Conservation (phyloP, 2,797 vertebrate genomes). For the Lindbergichthys nudifrons region DNA sequence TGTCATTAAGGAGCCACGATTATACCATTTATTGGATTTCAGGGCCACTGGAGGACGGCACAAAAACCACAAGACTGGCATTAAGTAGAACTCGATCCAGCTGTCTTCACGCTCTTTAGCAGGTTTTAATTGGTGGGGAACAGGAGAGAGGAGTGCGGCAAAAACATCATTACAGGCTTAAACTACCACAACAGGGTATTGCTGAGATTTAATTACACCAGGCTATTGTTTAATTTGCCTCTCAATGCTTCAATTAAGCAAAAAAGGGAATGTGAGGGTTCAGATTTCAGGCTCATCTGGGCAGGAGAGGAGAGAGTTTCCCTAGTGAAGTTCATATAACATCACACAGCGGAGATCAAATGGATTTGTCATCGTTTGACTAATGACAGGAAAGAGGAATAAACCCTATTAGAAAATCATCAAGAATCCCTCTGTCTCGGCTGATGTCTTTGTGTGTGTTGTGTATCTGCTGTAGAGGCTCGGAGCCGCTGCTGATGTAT, state of each 20-base stretch:
- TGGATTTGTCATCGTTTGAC: conserved; percentile 80
- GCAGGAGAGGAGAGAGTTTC: conserved; percentile 64
- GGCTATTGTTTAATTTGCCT: conserved; percentile 86
- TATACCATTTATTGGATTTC: conserved; percentile 84
- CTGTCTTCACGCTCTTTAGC: conserved; percentile 79
- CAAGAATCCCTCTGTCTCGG: conserved; percentile 71
- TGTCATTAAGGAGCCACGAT: conserved; percentile 77
- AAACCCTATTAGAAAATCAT: conserved; percentile 82
- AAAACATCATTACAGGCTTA: conserved; percentile 85
- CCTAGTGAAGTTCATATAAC: conserved; percentile 80
- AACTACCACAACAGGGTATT: conserved; percentile 83
- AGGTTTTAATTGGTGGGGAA: conserved; percentile 85
- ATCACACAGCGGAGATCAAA: conserved; percentile 76
- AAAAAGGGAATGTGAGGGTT: conserved; percentile 67
- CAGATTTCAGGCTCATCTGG: conserved; percentile 78
- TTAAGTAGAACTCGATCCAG: conserved; percentile 82
- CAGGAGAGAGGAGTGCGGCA: conserved; percentile 72
- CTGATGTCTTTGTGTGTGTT: conserved; percentile 64
- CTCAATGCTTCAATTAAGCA: conserved; percentile 76
- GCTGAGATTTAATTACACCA: conserved; percentile 84
- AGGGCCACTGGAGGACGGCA: conserved; percentile 74
- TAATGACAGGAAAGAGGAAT: conserved; percentile 79
- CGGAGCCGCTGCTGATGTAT: conserved; percentile 68
- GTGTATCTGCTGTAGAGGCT: conserved; percentile 65
- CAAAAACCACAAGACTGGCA: conserved; percentile 74